Conservation (phyloP, 2,797 vertebrate species). For the Morus bassanus region DNA sequence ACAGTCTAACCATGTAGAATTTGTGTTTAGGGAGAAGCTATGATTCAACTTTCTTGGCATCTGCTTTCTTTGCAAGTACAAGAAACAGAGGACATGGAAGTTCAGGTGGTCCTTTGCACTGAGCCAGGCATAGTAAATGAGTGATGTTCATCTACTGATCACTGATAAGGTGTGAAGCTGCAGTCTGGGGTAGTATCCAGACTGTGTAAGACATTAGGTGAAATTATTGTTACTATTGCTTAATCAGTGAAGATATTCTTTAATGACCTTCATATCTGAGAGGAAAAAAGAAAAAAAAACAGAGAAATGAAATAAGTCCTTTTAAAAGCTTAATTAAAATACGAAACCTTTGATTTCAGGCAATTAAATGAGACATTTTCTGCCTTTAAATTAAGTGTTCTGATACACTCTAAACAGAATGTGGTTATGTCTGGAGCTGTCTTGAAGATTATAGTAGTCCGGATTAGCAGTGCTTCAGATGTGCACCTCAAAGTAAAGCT, state of each 20-base stretch:
- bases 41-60: background rate
- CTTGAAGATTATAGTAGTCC: background rate
- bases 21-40: background rate
- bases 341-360: constrained; percentile 53
- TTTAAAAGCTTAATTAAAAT: constrained; percentile 60
- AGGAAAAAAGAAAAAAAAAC: background rate
- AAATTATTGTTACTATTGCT: background rate
- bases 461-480: constrained; percentile 29
- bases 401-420: background rate
- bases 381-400: constrained; percentile 30
- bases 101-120: background rate
- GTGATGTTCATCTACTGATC: background rate
- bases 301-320: background rate
- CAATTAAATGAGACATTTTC: constrained; percentile 49
- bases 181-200: background rate
- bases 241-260: constrained; percentile 2
- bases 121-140: background rate
- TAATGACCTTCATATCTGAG: constrained; percentile 30
- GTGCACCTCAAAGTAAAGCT: constrained; percentile 27
- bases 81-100: background rate
- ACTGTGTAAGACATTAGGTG: background rate
- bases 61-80: background rate
- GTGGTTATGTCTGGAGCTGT: background rate
- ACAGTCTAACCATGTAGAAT: background rate
- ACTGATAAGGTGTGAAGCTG: background rate